Evolutionary conservation across 1,140 invertebrate genomes (phyloP), one percentile per base, ranked within the genome.

Genomic region (Capitella teleta): DNA sequence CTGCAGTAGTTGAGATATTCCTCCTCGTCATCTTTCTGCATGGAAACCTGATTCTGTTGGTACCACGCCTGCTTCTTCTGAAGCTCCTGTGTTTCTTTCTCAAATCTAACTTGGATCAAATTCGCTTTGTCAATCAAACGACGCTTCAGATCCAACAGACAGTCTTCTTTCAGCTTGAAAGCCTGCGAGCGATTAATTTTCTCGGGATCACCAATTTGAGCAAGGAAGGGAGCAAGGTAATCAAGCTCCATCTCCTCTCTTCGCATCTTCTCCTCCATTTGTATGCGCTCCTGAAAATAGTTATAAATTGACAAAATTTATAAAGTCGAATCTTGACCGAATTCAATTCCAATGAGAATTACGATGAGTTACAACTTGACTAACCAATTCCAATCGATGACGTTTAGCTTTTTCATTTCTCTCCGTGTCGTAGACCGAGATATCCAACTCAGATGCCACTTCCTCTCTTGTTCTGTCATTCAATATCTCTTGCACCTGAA

Each of bases 21-120:
- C 37, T 70, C 64, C 56, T 74, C 72, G 53, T 74, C 71, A 49
- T 72, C 66, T 47, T 72, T 70, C 21, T 58, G 57, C 68, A 73
- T 71, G 18, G 61, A 64, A 18, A 73, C 59, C 51, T 73, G 72
- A 52, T 73, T 68, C 54, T 72, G 63, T 47, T 74, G 71, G 55
- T 72, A 73, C 71, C 71, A 73, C 5, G 60, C 58, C 55, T 74
- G 72, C 48, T 72, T 72, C 51, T 71, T 67, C 58, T 69, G 62
- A 32, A 74, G 56, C 34, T 68, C 63, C 30, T 66, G 59, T 3
- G 66, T 72, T 55, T 73, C 70, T 62, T 69, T 69, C 57, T 74
- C 72, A 67, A 68, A 74, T 49, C 72, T 52, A 18, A 61, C 60
- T 57, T 74, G 72, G 32, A 73, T 73, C 16, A 73, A 59, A 57